These are phyloP conservation scores for Sphecodes monilicornis DNA, from an alignment of 2,888 invertebrate genomes.

Conservation along the genomic window DNA sequence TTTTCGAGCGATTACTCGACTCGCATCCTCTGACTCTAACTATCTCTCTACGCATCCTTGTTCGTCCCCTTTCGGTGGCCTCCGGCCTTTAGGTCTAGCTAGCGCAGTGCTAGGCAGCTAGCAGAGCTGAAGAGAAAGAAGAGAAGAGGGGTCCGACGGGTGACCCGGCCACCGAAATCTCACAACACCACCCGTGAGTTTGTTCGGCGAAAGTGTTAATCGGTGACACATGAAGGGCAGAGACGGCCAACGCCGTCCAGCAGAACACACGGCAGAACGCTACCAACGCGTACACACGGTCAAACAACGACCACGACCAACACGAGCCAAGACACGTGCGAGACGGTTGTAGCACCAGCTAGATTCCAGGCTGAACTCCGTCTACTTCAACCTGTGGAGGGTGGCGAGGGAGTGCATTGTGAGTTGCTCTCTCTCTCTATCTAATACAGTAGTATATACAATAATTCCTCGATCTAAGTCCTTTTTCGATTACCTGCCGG, in stretches of 20 bases:
- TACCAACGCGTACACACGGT: background rate
- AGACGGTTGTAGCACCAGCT: conserved; percentile 40
- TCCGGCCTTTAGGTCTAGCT: background rate
- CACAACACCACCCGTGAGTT: background rate
- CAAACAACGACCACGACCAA: conserved; percentile 1
- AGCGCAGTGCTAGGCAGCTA: background rate
- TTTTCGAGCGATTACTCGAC: conserved; percentile 13
- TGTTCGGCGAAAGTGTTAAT: conserved; percentile 10
- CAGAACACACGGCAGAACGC: background rate
- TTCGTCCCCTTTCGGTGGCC: background rate
- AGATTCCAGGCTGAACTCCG: conserved; percentile 77
- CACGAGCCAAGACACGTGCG: background rate
- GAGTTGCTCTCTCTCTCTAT: conserved; percentile 76
- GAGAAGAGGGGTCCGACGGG: background rate
- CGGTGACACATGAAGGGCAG: conserved; percentile 14
- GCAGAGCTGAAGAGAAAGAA: background rate
- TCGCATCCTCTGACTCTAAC: background rate
- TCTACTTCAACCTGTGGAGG: conserved; percentile 85
- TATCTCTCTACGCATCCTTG: background rate
- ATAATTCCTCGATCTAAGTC: too few relatives aligned
- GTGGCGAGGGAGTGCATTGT: conserved; percentile 85
- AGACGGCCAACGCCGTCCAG: background rate
- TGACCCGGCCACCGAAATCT: background rate
- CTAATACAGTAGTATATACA: too few relatives aligned
- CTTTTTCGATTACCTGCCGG: too few relatives aligned